A percentile compares a stretch with the other conserved stretches of the same genome.
Conservation (phyloP, 1,140 invertebrate genomes). For the Zaprionus nigranus region DNA sequence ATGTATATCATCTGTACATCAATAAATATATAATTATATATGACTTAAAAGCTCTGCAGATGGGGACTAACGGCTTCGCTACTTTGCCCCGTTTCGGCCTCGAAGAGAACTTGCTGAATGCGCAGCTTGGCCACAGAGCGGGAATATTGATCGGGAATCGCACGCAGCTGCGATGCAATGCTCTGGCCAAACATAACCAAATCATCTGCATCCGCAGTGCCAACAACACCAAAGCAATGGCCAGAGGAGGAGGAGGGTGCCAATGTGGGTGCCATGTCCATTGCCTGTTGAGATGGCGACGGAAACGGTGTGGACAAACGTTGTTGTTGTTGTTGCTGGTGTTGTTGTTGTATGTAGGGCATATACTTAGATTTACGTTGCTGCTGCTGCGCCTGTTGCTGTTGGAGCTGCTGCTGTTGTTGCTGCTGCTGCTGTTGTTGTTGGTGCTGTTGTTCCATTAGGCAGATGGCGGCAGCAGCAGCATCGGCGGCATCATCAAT, state of each 20-base stretch:
- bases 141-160: constrained; percentile 65
- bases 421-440: constrained; percentile 27
- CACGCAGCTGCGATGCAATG: constrained; percentile 66
- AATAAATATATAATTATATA: not conserved
- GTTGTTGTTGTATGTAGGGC: constrained; percentile 7
- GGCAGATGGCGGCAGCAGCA: constrained; percentile 30
- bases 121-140: constrained; percentile 75
- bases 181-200: constrained; percentile 66
- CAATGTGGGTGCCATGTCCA: constrained; percentile 19
- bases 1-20: constrained; percentile 14
- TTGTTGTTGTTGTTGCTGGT: constrained; percentile 34
- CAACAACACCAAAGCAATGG: constrained; percentile 1
- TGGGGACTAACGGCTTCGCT: constrained; percentile 43
- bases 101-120: constrained; percentile 77
- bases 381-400: constrained; percentile 24
- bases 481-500: constrained; percentile 62
- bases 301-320: constrained; percentile 33
- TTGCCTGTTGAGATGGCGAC: constrained; percentile 39
- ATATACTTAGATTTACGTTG: constrained; percentile 38
- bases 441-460: constrained; percentile 43
- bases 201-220: constrained; percentile 45
- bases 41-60: constrained; percentile 27
- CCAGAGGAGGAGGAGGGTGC: not conserved
- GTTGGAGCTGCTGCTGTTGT: constrained; percentile 19
- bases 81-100: constrained; percentile 73